Evolutionary conservation across 2,888 invertebrate genomes (phyloP).

Genomic region (Phymatocera aterrima): DNA sequence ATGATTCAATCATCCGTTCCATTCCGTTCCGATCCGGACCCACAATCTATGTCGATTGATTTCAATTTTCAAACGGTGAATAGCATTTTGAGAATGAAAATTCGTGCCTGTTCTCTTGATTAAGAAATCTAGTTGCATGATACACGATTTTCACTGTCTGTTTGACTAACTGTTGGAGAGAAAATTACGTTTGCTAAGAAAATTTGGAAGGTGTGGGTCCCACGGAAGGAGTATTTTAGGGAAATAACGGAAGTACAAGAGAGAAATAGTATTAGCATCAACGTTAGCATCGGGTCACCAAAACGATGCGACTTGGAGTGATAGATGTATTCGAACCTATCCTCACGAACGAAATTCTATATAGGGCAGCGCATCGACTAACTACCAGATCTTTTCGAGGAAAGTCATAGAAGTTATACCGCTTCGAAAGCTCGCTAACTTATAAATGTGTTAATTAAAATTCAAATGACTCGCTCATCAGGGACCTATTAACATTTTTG

Average conservation of each 20-base stretch:
- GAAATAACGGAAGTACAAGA: conserved; percentile 16
- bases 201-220: too few species aligned
- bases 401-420: not conserved
- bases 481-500: not conserved
- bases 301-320: not conserved
- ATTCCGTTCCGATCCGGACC: too few species aligned
- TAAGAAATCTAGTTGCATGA: too few species aligned
- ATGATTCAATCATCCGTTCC: too few species aligned
- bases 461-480: conserved; percentile 31
- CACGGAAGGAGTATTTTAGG: not conserved
- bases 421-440: conserved; percentile 7
- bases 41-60: too few species aligned
- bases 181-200: too few species aligned
- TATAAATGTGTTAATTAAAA: conserved; percentile 23
- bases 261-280: conserved; percentile 16
- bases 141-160: too few species aligned
- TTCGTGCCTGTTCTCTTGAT: too few species aligned
- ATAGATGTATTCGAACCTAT: not conserved
- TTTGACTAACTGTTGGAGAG: too few species aligned
- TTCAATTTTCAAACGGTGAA: too few species aligned
- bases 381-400: not conserved
- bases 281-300: conserved; percentile 5
- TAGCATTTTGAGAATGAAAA: too few species aligned
- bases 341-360: conserved; percentile 29
- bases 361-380: not conserved